Percentiles rank a stretch among this genome's conserved stretches.
phyloP scores from a whole-genome alignment of 2,797 vertebrate species.

The Pipistrellus pipistrellus region DNA sequence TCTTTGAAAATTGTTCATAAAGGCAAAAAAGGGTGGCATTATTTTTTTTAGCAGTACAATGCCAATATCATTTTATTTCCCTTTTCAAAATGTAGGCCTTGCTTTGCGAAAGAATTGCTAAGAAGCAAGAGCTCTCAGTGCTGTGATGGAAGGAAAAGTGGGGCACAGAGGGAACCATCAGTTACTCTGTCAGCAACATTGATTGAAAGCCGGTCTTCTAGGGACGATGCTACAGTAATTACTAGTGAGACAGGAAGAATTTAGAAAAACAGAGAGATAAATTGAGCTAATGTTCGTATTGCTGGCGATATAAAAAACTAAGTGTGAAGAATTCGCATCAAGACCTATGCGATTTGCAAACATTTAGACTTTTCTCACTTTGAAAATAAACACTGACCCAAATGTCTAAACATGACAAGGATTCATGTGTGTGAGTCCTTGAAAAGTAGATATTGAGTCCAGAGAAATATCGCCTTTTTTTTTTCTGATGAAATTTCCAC shows the following conservation, averaged over 20 bases:
- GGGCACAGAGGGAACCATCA: background rate
- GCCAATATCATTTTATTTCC: slow-evolving; percentile 58
- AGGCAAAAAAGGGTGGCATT: slow-evolving; percentile 28
- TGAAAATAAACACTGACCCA: background rate
- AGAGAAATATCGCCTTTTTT: background rate
- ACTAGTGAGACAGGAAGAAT: slow-evolving; percentile 31
- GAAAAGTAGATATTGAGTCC: background rate
- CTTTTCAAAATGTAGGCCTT: slow-evolving; percentile 65
- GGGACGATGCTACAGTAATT: slow-evolving; percentile 11
- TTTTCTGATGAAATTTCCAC: background rate
- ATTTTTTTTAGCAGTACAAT: slow-evolving; percentile 53
- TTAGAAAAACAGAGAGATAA: background rate
- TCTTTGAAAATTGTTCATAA: slow-evolving; percentile 65
- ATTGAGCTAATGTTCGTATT: slow-evolving; percentile 21
- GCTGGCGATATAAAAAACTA: slow-evolving; percentile 2
- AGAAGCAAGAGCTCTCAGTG: slow-evolving; percentile 48
- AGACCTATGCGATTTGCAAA: slow-evolving; percentile 11
- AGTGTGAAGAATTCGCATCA: slow-evolving; percentile 26
- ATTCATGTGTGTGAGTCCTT: background rate
- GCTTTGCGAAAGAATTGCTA: slow-evolving; percentile 42
- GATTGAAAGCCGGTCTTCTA: slow-evolving; percentile 5
- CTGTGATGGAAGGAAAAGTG: slow-evolving; percentile 13
- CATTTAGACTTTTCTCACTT: background rate
- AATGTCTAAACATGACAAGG: background rate
- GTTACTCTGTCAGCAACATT: slow-evolving; percentile 44